Evolutionary conservation across 2,113 vertebrate species (phyloP).

Genomic region (Ornithorhynchus anatinus): DNA sequence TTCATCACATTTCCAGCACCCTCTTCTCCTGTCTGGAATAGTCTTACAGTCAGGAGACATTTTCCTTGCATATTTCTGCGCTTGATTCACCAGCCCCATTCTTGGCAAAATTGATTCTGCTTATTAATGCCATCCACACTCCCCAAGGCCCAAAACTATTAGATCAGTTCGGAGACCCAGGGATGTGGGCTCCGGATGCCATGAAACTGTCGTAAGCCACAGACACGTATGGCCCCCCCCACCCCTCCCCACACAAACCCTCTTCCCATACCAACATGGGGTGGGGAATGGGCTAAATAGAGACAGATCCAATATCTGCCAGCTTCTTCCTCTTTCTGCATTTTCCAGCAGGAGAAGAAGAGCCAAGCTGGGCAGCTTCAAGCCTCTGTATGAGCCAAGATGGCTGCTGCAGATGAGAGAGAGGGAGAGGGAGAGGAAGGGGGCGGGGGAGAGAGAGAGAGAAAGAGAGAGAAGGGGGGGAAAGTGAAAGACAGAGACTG

Average conservation of each 20-base stretch:
- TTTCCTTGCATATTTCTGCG: background rate
- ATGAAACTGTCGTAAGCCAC: background rate
- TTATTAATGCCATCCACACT: background rate
- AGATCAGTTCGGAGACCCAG: background rate
- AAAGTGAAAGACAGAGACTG: too few species aligned
- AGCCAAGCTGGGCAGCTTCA: rapidly evolving
- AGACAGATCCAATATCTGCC: too few species aligned
- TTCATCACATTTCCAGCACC: background rate
- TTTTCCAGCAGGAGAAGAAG: background rate
- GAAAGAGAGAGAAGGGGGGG: too few species aligned
- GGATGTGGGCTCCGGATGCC: background rate
- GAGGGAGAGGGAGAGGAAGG: too few species aligned
- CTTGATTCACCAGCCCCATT: background rate
- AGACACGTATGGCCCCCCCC: background rate
- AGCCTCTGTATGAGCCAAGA: background rate
- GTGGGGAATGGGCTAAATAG: too few species aligned
- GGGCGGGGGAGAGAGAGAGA: background rate
- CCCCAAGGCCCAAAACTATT: background rate
- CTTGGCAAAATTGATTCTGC: background rate
- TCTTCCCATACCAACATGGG: too few species aligned
- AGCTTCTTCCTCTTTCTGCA: background rate
- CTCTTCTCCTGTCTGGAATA: background rate
- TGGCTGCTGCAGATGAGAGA: background rate
- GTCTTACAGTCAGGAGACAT: background rate
- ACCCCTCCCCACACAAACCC: background rate